Conservation (phyloP, 35 echinoderm and acorn worm genomes). For the Ophiothrix spiculata region DNA sequence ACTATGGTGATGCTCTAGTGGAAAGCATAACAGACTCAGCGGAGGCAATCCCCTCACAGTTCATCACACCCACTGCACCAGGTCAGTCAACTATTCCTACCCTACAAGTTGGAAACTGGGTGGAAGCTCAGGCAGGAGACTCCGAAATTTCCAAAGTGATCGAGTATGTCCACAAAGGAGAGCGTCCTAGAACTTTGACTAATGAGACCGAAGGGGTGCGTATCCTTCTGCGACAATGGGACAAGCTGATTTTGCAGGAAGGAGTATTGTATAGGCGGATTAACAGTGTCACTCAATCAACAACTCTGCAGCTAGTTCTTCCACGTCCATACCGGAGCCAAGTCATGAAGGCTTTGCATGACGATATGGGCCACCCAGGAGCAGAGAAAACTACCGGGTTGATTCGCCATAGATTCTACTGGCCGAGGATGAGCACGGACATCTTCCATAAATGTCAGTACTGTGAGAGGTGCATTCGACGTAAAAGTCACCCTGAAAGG, state of each 20-base stretch:
- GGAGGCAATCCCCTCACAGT: too few species aligned
- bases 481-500: constrained; percentile 35
- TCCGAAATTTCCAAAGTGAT: too few species aligned
- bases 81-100: too few species aligned
- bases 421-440: constrained; percentile 36
- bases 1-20: too few species aligned
- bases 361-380: constrained; percentile 42
- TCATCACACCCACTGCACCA: too few species aligned
- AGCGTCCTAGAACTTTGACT: too few species aligned
- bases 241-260: constrained; percentile 2
- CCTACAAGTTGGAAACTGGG: too few species aligned
- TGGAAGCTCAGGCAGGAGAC: too few species aligned
- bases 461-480: constrained; percentile 36
- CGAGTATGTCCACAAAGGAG: too few species aligned
- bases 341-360: constrained; percentile 13
- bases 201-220: neutral
- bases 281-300: neutral
- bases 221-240: constrained; percentile 32
- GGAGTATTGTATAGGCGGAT: constrained; percentile 29
- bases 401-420: constrained; percentile 38
- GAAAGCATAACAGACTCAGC: too few species aligned
- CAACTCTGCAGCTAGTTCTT: constrained; percentile 25
- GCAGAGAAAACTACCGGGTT: constrained; percentile 22
- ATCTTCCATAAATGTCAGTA: constrained; percentile 27
- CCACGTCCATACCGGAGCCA: neutral